Base-by-base conservation (phyloP, 2,113 vertebrate species). In the Alectura lathami region DNA sequence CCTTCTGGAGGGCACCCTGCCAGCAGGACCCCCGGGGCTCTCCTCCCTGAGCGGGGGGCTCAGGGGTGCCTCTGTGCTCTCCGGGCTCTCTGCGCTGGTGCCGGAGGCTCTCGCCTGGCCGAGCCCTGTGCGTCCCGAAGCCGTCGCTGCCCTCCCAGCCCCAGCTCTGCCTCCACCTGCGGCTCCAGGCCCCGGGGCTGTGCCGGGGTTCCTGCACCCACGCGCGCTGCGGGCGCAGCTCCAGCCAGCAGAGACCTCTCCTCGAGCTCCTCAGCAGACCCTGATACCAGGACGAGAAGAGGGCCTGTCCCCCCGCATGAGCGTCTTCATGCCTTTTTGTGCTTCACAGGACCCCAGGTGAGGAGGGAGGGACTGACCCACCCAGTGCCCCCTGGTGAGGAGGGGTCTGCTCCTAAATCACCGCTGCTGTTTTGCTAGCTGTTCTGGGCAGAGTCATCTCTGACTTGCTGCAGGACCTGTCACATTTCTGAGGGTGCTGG, bases 381-480 rank as follows among this genome's bases (percentile, higher is more conserved):
- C 0, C 5, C 36, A 6, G 38, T 1, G 14, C 12, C 36, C 47
- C 24, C 24, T 18, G 1, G 17, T 1, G 3, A 7, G 17, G 1
- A 0, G 2, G 29, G 20, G 1, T 15, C 73, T 86, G 69, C 57
- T 78, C 60, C 27, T 21, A 2, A 11, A 63, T 29, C 26, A 40
- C 26, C 54, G 23, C 29, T 45, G 3, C n/a, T 0, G 17, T 18
- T 53, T 2, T 18, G 36, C 42, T n/a, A 57, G 4, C 64, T 23
- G 51, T 10, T 32, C 48, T 1, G 34, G 23, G 0, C 17, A 6
- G 54, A 43, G 50, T 13, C 13, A 1, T 9, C 36, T n/a, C 17
- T 64, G 83, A 11, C 77, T 62, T 63, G 56, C 66, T 36, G 8
- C 2, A 14, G 14, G 45, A 32, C 6, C 1, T n/a, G 51, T 22